Evolutionary conservation across 2,888 invertebrate species (phyloP).

Genomic region (Tetragonisca angustula): DNA sequence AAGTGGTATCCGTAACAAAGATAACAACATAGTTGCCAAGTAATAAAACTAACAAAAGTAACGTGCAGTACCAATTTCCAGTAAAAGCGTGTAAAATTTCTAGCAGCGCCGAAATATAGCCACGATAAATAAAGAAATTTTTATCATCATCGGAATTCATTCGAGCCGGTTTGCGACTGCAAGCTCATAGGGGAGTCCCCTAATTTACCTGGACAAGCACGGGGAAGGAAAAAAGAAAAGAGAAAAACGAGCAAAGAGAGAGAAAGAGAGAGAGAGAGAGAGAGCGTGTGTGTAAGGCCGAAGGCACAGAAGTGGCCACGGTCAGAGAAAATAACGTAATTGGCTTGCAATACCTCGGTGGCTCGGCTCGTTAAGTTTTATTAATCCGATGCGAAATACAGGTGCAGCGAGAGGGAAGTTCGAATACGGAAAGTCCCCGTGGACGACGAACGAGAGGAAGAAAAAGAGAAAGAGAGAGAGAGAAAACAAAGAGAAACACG

Average conservation of each 20-base stretch:
- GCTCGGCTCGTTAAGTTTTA: conserved; percentile 70
- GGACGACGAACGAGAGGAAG: conserved; percentile 11
- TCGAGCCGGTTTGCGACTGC: neutral
- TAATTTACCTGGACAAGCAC: conserved; percentile 31
- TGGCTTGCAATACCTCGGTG: conserved; percentile 59
- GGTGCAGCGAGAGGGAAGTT: conserved; percentile 27
- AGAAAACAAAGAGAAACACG: neutral
- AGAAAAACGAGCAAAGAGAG: no score
- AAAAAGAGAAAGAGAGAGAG: neutral
- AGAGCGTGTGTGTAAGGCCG: neutral
- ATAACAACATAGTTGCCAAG: no score
- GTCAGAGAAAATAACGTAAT: conserved; percentile 70
- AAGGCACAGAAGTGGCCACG: conserved; percentile 43
- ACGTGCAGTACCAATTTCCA: neutral
- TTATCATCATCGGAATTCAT: conserved; percentile 6
- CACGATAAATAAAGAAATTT: conserved; percentile 4
- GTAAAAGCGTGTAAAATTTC: neutral
- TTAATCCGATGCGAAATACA: conserved; percentile 69
- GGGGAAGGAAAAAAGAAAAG: conserved; percentile 16
- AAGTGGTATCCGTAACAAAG: no score
- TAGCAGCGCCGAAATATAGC: neutral
- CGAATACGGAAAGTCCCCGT: conserved; percentile 51
- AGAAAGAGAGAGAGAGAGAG: conserved; percentile 13
- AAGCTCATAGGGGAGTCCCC: neutral
- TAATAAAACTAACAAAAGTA: neutral